Conservation (phyloP, 2,888 invertebrate species). For the Cataglyphis altisquamis region DNA sequence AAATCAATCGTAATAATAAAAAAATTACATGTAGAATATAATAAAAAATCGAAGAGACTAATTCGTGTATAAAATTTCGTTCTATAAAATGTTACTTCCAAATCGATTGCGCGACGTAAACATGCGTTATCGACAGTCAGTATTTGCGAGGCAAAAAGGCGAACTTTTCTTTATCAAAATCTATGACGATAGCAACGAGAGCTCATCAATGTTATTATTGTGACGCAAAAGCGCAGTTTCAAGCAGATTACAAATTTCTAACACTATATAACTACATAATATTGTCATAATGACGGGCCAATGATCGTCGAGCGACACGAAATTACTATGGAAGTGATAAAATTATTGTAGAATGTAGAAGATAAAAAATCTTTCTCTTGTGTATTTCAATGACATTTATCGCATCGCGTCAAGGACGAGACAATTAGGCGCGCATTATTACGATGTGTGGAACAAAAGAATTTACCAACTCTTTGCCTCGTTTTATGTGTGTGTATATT, state of each 20-base stretch:
- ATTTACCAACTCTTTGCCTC: background rate
- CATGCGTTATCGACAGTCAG: background rate
- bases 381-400: slow-evolving; percentile 30
- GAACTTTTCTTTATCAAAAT: slow-evolving; percentile 29
- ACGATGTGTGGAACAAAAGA: background rate
- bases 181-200: background rate
- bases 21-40: background rate
- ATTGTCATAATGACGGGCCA: background rate
- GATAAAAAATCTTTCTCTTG: background rate
- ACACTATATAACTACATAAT: background rate
- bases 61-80: background rate
- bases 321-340: slow-evolving; percentile 23
- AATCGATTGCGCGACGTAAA: background rate
- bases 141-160: background rate
- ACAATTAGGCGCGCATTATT: slow-evolving; percentile 26
- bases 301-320: background rate
- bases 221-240: background rate
- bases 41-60: background rate
- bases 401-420: slow-evolving; percentile 17
- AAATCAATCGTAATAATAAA: background rate
- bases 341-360: slow-evolving; percentile 6
- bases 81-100: background rate
- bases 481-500: background rate
- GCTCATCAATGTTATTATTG: slow-evolving; percentile 25
- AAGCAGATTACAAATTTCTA: slow-evolving; percentile 18